Evolutionary conservation across 2,797 vertebrate species (phyloP).

Genomic region (Typhlichthys eigenmanni): DNA sequence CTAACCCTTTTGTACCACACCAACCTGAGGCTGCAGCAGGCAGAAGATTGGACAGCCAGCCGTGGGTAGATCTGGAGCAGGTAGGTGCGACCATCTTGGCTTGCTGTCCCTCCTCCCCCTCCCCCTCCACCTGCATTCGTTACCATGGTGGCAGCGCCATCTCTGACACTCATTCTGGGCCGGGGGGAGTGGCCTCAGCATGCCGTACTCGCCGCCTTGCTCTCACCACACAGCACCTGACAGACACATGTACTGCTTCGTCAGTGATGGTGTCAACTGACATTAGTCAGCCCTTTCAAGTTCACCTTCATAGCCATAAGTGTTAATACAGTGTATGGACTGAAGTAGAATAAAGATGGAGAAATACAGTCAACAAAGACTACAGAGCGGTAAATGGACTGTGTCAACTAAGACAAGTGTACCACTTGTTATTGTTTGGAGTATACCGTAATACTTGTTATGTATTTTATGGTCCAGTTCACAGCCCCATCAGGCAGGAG

Average conservation of each 20-base stretch:
- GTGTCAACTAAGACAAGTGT: too few relatives aligned
- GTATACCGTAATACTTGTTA: too few relatives aligned
- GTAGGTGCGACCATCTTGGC: slow-evolving; percentile 81
- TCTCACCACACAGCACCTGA: slow-evolving; percentile 80
- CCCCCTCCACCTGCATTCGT: slow-evolving; percentile 65
- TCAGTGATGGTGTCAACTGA: slow-evolving; percentile 4
- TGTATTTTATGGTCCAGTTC: too few relatives aligned
- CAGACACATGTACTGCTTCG: slow-evolving; percentile 25
- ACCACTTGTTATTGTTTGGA: too few relatives aligned
- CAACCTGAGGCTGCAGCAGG: slow-evolving; percentile 82
- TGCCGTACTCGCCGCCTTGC: slow-evolving; percentile 78
- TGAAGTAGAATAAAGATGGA: not conserved
- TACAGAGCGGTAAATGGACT: too few relatives aligned
- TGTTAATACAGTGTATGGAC: not conserved
- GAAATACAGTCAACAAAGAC: too few relatives aligned
- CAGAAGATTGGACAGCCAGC: slow-evolving; percentile 72
- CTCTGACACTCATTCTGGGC: slow-evolving; percentile 95
- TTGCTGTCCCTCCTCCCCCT: slow-evolving; percentile 71
- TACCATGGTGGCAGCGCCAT: slow-evolving; percentile 79
- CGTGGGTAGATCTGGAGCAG: slow-evolving; percentile 91
- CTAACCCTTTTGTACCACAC: not conserved
- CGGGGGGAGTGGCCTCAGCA: slow-evolving; percentile 83
- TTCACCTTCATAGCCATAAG: not conserved
- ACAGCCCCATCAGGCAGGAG: too few relatives aligned
- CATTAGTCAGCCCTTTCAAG: not conserved